A percentile compares a stretch with the other conserved stretches of the same genome.
Conservation (phyloP, 1,140 invertebrate species). For the Bombus impatiens region DNA sequence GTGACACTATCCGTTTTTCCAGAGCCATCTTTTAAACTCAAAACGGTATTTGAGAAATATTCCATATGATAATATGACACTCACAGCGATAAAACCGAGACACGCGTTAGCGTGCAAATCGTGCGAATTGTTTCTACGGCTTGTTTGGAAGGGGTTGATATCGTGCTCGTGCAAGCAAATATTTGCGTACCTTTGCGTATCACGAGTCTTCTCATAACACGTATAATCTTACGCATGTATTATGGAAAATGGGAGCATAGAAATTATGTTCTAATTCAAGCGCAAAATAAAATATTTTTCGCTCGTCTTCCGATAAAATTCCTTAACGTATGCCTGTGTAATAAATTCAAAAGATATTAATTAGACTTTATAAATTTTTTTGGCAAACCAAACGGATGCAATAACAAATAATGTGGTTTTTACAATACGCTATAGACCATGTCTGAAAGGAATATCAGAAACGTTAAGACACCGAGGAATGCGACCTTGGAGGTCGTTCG, state of each 20-base stretch:
- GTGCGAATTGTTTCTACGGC: constrained; percentile 36
- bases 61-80: constrained; percentile 19
- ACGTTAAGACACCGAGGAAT: constrained; percentile 9
- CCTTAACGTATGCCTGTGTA: neutral
- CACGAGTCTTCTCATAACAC: neutral
- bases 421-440: neutral
- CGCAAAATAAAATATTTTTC: neutral
- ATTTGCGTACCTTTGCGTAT: constrained; percentile 35
- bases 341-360: neutral
- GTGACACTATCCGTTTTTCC: neutral
- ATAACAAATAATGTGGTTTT: neutral
- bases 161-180: constrained; percentile 39
- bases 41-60: constrained; percentile 2
- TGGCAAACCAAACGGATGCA: neutral
- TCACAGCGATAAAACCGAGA: constrained; percentile 24
- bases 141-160: constrained; percentile 40
- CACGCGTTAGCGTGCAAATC: constrained; percentile 40
- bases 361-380: neutral
- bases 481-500: constrained; percentile 42
- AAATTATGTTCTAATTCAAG: neutral
- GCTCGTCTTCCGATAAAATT: neutral
- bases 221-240: constrained; percentile 2
- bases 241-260: neutral
- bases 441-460: constrained; percentile 22
- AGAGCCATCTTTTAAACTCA: neutral